phyloP scores from a whole-genome alignment of 2,113 vertebrate species.

The Pungitius pungitius region DNA sequence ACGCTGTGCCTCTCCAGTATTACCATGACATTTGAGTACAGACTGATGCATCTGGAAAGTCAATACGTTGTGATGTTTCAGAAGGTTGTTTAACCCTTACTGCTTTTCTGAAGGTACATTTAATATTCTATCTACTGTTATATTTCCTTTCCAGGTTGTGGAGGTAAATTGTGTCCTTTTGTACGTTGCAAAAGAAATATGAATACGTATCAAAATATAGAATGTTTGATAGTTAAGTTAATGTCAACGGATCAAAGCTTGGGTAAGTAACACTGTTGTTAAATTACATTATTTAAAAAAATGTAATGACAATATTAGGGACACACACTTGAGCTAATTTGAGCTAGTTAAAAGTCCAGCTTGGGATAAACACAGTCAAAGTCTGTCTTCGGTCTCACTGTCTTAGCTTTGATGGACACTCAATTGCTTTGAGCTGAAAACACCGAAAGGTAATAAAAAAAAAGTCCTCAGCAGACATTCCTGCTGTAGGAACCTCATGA shows the following conservation, averaged over 20 bases:
- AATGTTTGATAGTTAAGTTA: background rate
- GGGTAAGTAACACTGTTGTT: background rate
- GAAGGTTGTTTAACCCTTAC: background rate
- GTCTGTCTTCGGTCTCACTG: background rate
- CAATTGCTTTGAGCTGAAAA: conserved; percentile 24
- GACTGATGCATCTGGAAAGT: background rate
- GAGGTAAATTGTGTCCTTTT: background rate
- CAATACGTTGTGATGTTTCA: background rate
- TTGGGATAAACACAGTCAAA: conserved; percentile 8
- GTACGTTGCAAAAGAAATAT: background rate
- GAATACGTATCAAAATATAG: background rate
- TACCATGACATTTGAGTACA: background rate
- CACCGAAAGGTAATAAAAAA: conserved; percentile 12
- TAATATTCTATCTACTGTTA: background rate
- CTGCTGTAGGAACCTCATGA: conserved; percentile 57
- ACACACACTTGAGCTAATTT: background rate
- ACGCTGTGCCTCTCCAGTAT: conserved; percentile 16
- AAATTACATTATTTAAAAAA: background rate
- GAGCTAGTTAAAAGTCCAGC: background rate
- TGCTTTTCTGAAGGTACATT: background rate
- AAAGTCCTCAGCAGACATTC: conserved; percentile 57
- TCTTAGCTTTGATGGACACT: conserved; percentile 1
- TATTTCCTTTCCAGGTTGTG: background rate
- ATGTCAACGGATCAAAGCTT: background rate
- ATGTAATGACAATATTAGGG: background rate